Evolutionary conservation across 2,797 vertebrate species (phyloP).

Genomic region (Dipus sagitta): DNA sequence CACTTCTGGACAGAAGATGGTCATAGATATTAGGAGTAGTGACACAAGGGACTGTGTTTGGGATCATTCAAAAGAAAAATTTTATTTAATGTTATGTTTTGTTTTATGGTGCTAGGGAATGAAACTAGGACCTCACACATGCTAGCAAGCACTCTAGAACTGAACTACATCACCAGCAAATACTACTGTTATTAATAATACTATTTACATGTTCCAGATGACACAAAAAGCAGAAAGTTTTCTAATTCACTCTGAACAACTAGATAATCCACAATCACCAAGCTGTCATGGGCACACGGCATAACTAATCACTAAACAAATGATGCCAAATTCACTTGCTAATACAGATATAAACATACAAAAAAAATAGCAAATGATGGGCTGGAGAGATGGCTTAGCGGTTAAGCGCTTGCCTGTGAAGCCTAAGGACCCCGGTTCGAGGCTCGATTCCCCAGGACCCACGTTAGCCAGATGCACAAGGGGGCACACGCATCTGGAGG

Average conservation of each 20-base stretch:
- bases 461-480: too few relatives aligned
- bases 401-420: too few relatives aligned
- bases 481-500: too few relatives aligned
- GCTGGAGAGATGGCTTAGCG: too few relatives aligned
- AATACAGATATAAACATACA: background rate
- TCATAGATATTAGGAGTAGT: background rate
- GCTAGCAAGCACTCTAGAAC: background rate
- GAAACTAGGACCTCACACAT: background rate
- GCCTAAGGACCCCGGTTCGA: too few relatives aligned
- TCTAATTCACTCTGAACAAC: background rate
- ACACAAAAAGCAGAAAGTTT: background rate
- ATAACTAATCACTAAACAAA: background rate
- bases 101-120: background rate
- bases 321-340: background rate
- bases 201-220: background rate
- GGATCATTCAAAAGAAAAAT: constrained; percentile 13
- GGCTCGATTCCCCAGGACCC: too few relatives aligned
- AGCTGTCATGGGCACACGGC: background rate
- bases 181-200: background rate
- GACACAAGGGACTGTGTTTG: background rate
- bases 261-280: background rate
- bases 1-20: background rate
- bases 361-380: too few relatives aligned
- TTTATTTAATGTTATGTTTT: background rate
- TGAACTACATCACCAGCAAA: background rate